Conservation (phyloP, 2,113 vertebrate genomes). For the Leucopsar rothschildi region DNA sequence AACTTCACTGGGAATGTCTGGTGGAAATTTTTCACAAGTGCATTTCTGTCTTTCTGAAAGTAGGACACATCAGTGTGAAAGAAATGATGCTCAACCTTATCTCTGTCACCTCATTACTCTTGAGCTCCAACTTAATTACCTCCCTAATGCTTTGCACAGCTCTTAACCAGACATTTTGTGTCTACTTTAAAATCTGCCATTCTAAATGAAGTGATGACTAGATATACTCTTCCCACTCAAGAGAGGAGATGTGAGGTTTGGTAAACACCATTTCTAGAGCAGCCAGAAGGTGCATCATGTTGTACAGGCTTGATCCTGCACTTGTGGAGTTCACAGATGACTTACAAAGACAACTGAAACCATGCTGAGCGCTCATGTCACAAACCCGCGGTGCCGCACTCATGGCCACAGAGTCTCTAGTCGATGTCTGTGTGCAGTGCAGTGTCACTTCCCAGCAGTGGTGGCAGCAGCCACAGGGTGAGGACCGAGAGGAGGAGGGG, state of each 20-base stretch:
- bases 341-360: background rate
- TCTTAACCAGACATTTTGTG: conserved; percentile 9
- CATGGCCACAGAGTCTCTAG: rapidly evolving
- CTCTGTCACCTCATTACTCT: conserved; percentile 59
- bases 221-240: background rate
- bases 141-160: conserved; percentile 40
- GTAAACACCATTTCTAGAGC: background rate
- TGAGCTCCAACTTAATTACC: conserved; percentile 43
- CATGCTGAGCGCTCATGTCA: background rate
- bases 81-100: conserved; percentile 36
- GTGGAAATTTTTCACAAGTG: conserved; percentile 25
- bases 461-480: background rate
- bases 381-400: rapidly evolving
- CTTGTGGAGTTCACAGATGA: background rate
- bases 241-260: background rate
- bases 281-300: background rate
- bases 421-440: rapidly evolving
- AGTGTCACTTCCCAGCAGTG: background rate
- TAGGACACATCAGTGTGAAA: background rate
- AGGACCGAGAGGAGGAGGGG: background rate
- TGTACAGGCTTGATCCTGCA: background rate
- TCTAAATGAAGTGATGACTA: conserved; percentile 12
- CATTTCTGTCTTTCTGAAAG: conserved; percentile 36
- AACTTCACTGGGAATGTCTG: background rate
- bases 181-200: conserved; percentile 23